Base-by-base conservation (phyloP, 92 coral and sea anemone species). In the Paramuricea clavata region DNA sequence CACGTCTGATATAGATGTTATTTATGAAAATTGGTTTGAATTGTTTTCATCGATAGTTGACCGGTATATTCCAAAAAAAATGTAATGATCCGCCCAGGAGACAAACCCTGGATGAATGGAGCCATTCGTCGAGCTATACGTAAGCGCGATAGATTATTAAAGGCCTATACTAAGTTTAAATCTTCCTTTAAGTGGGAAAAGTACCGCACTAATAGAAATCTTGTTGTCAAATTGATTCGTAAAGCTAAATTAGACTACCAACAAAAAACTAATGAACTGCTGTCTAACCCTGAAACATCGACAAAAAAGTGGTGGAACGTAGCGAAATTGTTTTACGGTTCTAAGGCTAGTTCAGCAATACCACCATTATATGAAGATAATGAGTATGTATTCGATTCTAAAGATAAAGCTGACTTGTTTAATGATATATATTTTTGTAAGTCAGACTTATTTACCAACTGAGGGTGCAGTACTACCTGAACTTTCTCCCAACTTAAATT, bases 371-470 rank as follows among this genome's bases (percentile, higher is more conserved):
- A n/a, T n/a, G 86, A 81, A 35, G 44, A 21, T 65, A 30, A 64
- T n/a, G n/a, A 57, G 27, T 44, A 26, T 23, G 17, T 82, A 13
- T 68, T 57, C 47, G 81, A 82, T 41, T 30, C 86, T 16, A 64
- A 67, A 54, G 61, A 39, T 12, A 82, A 65, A 68, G 81, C 33
- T 35, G 33, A 33, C 19, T 10, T 81, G 64, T 82, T 82, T 33
- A 82, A 82, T 42, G 86, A 82, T 17, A n/a, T n/a, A n/a, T n/a
- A n/a, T 68, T 61, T 82, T 82, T 68, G 81, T 82, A 36, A 67
- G 86, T 25, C 54, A 65, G 10, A 76, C 81, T 67, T 43, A 19
- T 16, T 21, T 81, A n/a, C 81, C 81, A 28, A 34, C 22, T 32
- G 30, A 22, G 52, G 78, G 56, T 28, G 77, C 77, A 11, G 86